phyloP scores from a whole-genome alignment of 2,113 vertebrate species.

The Chionis minor region DNA sequence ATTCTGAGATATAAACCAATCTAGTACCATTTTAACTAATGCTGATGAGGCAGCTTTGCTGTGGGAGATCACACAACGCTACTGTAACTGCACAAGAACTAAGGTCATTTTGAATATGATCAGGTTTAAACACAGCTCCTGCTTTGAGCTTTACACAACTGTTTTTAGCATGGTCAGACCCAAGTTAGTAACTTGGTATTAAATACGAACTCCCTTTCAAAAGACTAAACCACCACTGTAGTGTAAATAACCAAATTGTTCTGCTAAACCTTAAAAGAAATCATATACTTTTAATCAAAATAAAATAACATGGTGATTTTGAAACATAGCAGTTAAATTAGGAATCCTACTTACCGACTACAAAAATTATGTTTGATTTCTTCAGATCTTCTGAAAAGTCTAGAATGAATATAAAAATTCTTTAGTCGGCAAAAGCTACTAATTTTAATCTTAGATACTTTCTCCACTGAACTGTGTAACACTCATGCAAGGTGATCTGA shows the following conservation, averaged over 20 bases:
- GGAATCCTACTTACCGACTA: conserved; percentile 84
- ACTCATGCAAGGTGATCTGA: background rate
- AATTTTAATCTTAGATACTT: background rate
- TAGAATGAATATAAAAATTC: conserved; percentile 62
- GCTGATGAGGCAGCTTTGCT: background rate
- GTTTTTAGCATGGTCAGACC: background rate
- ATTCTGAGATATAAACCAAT: background rate
- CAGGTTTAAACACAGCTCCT: background rate
- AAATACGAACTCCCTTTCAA: background rate
- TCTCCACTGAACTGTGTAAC: background rate
- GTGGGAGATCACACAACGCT: background rate
- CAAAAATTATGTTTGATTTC: conserved; percentile 90
- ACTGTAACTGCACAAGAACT: background rate
- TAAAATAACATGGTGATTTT: background rate
- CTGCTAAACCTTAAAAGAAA: background rate
- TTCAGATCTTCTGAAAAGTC: conserved; percentile 81
- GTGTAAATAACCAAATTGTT: background rate
- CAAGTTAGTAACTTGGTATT: background rate
- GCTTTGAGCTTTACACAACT: background rate
- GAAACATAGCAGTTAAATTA: background rate
- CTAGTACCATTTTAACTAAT: background rate
- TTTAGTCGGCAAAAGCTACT: conserved; percentile 6
- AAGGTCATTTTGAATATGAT: background rate
- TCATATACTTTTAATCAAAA: background rate
- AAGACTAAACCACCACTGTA: background rate